Percentiles rank a stretch among this genome's conserved stretches.
Evolutionary conservation across 1,140 invertebrate genomes (phyloP).

Genomic region (Thereuonema tuberculata): DNA sequence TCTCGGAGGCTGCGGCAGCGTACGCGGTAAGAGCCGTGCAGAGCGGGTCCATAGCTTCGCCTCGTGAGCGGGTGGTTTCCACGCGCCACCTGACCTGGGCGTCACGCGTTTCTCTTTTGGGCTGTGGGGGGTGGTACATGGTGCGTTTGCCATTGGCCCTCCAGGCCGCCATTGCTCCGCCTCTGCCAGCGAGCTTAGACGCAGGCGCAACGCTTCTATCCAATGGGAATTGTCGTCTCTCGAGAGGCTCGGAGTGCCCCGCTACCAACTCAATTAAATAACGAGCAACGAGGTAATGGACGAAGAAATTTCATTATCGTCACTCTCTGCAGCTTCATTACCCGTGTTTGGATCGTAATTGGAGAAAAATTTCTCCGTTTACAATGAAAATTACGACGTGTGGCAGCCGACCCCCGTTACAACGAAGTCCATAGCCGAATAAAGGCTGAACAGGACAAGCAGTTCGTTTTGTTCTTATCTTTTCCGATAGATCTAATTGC

Average conservation of each 20-base stretch:
- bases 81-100: too few species aligned
- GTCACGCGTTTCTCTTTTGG: too few species aligned
- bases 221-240: not conserved
- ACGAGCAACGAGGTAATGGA: slow-evolving; percentile 6
- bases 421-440: not conserved
- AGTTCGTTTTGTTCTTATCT: too few species aligned
- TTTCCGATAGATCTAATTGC: too few species aligned
- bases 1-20: not conserved
- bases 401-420: not conserved
- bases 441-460: too few species aligned
- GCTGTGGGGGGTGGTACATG: too few species aligned
- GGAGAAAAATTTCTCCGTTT: slow-evolving; percentile 6
- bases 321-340: not conserved
- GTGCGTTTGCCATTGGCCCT: too few species aligned
- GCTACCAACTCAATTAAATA: slow-evolving; percentile 3
- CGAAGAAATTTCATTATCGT: slow-evolving; percentile 9
- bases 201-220: too few species aligned
- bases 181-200: too few species aligned
- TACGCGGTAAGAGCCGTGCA: not conserved
- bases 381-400: not conserved
- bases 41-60: too few species aligned
- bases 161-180: too few species aligned
- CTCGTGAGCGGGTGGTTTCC: too few species aligned
- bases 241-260: not conserved
- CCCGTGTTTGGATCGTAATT: slow-evolving; percentile 7